phyloP scores from a whole-genome alignment of 2,888 invertebrate species.

The Corythucha ciliata region DNA sequence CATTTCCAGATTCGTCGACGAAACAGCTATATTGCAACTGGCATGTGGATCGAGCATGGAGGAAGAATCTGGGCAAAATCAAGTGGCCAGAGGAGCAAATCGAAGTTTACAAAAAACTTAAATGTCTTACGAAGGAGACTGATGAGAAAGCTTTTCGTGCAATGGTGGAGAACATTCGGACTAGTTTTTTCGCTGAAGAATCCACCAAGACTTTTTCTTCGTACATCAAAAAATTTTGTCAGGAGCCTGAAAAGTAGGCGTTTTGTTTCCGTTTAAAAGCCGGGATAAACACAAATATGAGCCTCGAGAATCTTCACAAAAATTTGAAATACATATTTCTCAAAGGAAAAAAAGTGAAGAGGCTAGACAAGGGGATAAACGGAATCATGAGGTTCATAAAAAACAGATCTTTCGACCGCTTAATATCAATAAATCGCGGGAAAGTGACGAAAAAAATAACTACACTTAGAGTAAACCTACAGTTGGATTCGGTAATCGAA shows the following conservation, averaged over 20 bases:
- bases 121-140: no score
- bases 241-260: constrained; percentile 21
- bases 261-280: constrained; percentile 31
- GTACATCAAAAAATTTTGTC: constrained; percentile 28
- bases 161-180: no score
- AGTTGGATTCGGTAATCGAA: no score
- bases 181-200: no score
- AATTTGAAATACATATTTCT: constrained; percentile 34
- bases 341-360: constrained; percentile 31
- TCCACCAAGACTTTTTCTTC: no score
- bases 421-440: constrained; percentile 35
- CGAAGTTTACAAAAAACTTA: no score
- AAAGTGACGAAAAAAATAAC: constrained; percentile 28
- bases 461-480: constrained; percentile 1
- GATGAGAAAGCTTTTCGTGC: no score
- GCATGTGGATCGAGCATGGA: constrained; percentile 35
- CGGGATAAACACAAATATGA: constrained; percentile 35
- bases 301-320: constrained; percentile 35
- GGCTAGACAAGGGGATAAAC: constrained; percentile 32
- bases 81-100: no score
- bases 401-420: constrained; percentile 33
- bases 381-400: no score
- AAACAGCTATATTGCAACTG: constrained; percentile 36
- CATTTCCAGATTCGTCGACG: no score
- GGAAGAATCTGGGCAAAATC: constrained; percentile 29